Conservation (phyloP, 2,113 vertebrate species). For the Danio rerio region DNA sequence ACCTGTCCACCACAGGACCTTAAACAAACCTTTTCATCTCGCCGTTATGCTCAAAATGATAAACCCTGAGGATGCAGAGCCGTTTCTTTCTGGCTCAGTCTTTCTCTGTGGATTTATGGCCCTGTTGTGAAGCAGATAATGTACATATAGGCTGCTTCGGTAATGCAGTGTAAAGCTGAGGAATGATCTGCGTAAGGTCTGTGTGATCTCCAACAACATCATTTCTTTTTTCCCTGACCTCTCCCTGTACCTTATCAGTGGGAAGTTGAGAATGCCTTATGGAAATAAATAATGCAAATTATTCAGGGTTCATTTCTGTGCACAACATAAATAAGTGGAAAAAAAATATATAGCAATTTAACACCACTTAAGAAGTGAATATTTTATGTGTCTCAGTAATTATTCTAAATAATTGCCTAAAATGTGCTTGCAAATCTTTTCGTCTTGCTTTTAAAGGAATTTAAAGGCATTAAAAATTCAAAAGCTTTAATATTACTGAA, state of each 20-base stretch:
- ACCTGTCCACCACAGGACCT: constrained; percentile 42
- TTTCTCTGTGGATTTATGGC: constrained; percentile 68
- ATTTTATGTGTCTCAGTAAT: constrained; percentile 39
- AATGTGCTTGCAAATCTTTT: not conserved
- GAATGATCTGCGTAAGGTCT: not conserved
- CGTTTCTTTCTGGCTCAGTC: constrained; percentile 55
- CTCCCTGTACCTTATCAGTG: constrained; percentile 15
- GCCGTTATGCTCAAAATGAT: constrained; percentile 15
- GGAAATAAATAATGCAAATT: constrained; percentile 2
- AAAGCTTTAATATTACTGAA: constrained; percentile 1
- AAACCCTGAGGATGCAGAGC: not conserved
- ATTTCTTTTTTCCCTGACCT: constrained; percentile 37
- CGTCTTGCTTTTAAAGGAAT: constrained; percentile 34
- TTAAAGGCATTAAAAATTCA: not conserved
- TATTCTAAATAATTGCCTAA: constrained; percentile 16
- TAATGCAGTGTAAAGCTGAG: constrained; percentile 50
- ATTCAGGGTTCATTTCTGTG: not conserved
- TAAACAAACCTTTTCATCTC: constrained; percentile 61
- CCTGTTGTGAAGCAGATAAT: constrained; percentile 67
- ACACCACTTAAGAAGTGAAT: constrained; percentile 33
- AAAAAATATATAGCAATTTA: not conserved
- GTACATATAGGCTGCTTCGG: constrained; percentile 60
- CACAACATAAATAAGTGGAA: constrained; percentile 21
- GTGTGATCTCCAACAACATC: not conserved
- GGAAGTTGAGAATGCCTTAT: not conserved